Evolutionary conservation across 2,797 vertebrate genomes (phyloP).

Genomic region (Lycodopsis pacificus): DNA sequence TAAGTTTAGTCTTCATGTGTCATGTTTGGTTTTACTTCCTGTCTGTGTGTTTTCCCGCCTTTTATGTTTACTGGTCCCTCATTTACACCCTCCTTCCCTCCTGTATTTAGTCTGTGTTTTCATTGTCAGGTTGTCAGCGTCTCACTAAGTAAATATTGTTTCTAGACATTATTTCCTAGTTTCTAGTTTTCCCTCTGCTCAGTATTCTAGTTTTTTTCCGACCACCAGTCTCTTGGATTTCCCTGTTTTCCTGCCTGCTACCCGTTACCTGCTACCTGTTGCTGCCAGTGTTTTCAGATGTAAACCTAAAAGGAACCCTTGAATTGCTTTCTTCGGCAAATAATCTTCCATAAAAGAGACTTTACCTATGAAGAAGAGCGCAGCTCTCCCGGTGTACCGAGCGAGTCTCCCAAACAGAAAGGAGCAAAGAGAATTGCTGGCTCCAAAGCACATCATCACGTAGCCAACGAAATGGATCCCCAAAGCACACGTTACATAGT

Average conservation of each 20-base stretch:
- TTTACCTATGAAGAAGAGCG: slow-evolving; percentile 89
- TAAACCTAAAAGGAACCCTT: too few species aligned
- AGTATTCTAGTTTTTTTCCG: too few species aligned
- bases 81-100: neutral
- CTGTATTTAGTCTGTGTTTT: neutral
- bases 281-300: too few species aligned
- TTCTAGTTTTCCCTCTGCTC: too few species aligned
- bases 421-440: slow-evolving; percentile 88
- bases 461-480: slow-evolving; percentile 93
- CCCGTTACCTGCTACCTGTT: too few species aligned
- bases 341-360: neutral
- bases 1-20: too few species aligned
- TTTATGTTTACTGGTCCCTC: neutral
- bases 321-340: too few species aligned
- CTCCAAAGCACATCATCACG: slow-evolving; percentile 94
- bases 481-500: slow-evolving; percentile 92
- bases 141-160: too few species aligned
- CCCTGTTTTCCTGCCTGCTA: too few species aligned
- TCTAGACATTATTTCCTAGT: too few species aligned
- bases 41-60: neutral
- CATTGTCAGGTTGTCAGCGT: neutral
- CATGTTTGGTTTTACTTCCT: neutral
- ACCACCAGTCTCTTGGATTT: too few species aligned
- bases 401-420: slow-evolving; percentile 88
- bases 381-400: slow-evolving; percentile 84